A percentile compares a stretch with the other conserved stretches of the same genome.
These are phyloP conservation scores for Gonioctena quinquepunctata DNA, from an alignment of 1,140 invertebrate genomes.

Conservation along the genomic window DNA sequence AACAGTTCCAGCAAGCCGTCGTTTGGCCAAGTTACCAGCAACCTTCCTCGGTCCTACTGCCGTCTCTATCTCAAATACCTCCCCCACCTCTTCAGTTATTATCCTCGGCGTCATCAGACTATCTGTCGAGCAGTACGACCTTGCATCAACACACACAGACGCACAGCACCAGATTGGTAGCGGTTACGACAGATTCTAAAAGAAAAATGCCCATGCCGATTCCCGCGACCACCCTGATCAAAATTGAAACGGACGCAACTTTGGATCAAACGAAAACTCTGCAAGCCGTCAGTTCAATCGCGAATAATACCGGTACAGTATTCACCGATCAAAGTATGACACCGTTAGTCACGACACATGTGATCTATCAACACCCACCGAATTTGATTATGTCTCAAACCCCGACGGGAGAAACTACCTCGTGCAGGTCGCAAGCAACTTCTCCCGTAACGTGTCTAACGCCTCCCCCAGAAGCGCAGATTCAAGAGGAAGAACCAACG, in stretches of 20 bases:
- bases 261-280: slow-evolving; percentile 63
- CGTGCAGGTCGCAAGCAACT: slow-evolving; percentile 62
- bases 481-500: slow-evolving; percentile 47
- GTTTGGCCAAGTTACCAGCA: slow-evolving; percentile 71
- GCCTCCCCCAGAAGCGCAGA: slow-evolving; percentile 62
- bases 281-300: slow-evolving; percentile 60
- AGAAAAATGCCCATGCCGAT: slow-evolving; percentile 65
- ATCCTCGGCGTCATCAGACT: slow-evolving; percentile 60
- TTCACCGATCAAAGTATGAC: slow-evolving; percentile 46
- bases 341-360: slow-evolving; percentile 56
- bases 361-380: slow-evolving; percentile 60
- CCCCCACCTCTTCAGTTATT: slow-evolving; percentile 67
- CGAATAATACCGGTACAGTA: slow-evolving; percentile 58
- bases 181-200: slow-evolving; percentile 62
- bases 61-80: slow-evolving; percentile 55
- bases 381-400: slow-evolving; percentile 53
- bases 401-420: slow-evolving; percentile 31
- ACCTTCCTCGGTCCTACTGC: slow-evolving; percentile 64
- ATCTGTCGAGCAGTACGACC: slow-evolving; percentile 57
- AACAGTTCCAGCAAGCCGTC: slow-evolving; percentile 75
- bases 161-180: slow-evolving; percentile 63
- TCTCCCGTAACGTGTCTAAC: slow-evolving; percentile 64
- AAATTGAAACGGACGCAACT: slow-evolving; percentile 67
- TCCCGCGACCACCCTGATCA: slow-evolving; percentile 65
- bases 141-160: slow-evolving; percentile 64